These are phyloP conservation scores for Hylia prasina DNA, from an alignment of 2,113 vertebrate genomes.

Conservation along the genomic window DNA sequence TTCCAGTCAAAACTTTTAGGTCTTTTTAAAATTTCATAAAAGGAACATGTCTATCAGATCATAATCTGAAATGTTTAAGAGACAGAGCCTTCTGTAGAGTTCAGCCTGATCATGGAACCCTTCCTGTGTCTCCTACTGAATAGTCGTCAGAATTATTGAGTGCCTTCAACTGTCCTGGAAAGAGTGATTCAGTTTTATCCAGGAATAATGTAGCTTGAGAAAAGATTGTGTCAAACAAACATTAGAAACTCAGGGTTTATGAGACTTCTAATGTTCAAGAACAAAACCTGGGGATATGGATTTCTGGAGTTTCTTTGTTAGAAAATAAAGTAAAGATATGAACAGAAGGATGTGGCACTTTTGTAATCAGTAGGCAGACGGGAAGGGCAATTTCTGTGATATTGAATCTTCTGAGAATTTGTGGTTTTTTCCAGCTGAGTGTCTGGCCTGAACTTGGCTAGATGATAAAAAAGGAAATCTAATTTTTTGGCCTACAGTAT, in stretches of 20 bases:
- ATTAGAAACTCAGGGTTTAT: neutral
- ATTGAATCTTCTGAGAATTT: conserved; percentile 1
- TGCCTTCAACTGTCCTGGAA: neutral
- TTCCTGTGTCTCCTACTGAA: neutral
- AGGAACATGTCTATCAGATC: neutral
- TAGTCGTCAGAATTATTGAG: neutral
- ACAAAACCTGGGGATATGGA: neutral
- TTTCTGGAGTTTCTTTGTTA: neutral
- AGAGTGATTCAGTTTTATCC: neutral
- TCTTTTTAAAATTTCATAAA: neutral
- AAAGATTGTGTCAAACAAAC: neutral
- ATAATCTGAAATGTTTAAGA: neutral
- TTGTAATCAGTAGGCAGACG: neutral
- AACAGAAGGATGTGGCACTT: neutral
- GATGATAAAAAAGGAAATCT: neutral
- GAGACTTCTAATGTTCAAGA: neutral
- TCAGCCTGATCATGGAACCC: neutral
- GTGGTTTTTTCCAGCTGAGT: conserved; percentile 27
- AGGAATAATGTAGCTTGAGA: neutral
- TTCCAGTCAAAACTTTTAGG: neutral
- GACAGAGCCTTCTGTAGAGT: neutral
- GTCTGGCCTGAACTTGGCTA: conserved; percentile 18
- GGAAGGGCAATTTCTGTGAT: conserved; percentile 17
- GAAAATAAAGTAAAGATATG: neutral
- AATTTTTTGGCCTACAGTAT: neutral